Evolutionary conservation across 2,113 vertebrate species (phyloP).

Genomic region (Psophia crepitans): DNA sequence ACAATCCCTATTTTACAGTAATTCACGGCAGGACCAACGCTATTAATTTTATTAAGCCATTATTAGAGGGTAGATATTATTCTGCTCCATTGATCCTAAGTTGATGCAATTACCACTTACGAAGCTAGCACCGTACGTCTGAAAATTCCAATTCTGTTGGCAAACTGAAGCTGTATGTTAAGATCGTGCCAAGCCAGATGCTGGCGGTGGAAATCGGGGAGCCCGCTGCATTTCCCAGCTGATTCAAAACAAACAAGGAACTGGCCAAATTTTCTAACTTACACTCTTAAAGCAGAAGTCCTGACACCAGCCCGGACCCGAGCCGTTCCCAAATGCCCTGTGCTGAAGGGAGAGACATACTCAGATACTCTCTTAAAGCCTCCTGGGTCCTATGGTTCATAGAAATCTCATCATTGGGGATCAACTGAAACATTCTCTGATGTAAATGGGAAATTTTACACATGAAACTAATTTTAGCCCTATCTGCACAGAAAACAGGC

Average conservation of each 20-base stretch:
- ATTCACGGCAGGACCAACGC: slow-evolving; percentile 36
- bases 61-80: slow-evolving; percentile 67
- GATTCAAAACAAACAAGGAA: background rate
- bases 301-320: background rate
- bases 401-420: background rate
- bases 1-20: slow-evolving; percentile 64
- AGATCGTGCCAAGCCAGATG: background rate
- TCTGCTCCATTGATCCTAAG: slow-evolving; percentile 63
- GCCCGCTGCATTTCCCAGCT: background rate
- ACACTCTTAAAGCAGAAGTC: background rate
- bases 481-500: background rate
- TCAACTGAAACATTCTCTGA: background rate
- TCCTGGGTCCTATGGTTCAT: background rate
- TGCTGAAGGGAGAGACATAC: background rate
- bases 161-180: background rate
- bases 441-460: background rate
- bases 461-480: background rate
- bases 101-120: slow-evolving; percentile 63
- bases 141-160: slow-evolving; percentile 42
- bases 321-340: background rate
- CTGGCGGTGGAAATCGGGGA: background rate
- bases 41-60: slow-evolving; percentile 64
- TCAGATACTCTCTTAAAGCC: background rate
- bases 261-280: background rate
- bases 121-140: background rate